A percentile compares a stretch with the other conserved stretches of the same genome.
phyloP scores from a whole-genome alignment of 2,888 invertebrate genomes.

The Candidula unifasciata region DNA sequence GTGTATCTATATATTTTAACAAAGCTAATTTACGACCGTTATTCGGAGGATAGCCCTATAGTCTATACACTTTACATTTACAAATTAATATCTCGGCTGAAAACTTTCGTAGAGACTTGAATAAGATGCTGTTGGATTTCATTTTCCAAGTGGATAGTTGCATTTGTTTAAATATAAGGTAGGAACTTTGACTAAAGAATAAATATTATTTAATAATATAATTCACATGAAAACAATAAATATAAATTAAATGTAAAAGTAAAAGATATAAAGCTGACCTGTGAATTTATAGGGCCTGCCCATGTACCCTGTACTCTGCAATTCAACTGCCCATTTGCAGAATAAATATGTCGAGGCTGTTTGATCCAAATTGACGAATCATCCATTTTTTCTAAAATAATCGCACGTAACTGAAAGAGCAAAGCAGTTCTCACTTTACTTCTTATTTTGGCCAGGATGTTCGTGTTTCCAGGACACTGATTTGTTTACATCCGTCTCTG shows the following conservation, averaged over 20 bases:
- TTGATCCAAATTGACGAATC: slow-evolving; percentile 18
- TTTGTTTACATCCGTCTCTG: slow-evolving; percentile 5
- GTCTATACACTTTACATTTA: too few relatives aligned
- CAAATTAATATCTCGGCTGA: too few relatives aligned
- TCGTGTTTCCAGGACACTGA: background rate
- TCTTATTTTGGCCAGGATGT: background rate
- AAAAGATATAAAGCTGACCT: slow-evolving; percentile 22
- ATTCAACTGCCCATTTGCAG: background rate
- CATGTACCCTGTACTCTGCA: slow-evolving; percentile 59
- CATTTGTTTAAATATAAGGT: too few relatives aligned
- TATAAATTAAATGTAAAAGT: background rate
- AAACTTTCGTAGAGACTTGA: too few relatives aligned
- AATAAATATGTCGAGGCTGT: slow-evolving; percentile 18
- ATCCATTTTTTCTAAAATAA: slow-evolving; percentile 16
- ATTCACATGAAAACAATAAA: background rate
- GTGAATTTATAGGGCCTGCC: slow-evolving; percentile 63
- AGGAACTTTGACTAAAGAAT: too few relatives aligned
- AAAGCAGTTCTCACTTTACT: too few relatives aligned
- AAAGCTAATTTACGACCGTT: too few relatives aligned
- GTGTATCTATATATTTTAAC: too few relatives aligned
- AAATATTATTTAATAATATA: too few relatives aligned
- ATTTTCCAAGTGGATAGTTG: too few relatives aligned
- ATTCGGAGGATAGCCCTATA: too few relatives aligned
- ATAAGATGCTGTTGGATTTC: too few relatives aligned
- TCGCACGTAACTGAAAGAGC: background rate